Evolutionary conservation across 2,888 invertebrate species (phyloP), one percentile per base, ranked within the genome.

Genomic region (Cacoxenus indagator): DNA sequence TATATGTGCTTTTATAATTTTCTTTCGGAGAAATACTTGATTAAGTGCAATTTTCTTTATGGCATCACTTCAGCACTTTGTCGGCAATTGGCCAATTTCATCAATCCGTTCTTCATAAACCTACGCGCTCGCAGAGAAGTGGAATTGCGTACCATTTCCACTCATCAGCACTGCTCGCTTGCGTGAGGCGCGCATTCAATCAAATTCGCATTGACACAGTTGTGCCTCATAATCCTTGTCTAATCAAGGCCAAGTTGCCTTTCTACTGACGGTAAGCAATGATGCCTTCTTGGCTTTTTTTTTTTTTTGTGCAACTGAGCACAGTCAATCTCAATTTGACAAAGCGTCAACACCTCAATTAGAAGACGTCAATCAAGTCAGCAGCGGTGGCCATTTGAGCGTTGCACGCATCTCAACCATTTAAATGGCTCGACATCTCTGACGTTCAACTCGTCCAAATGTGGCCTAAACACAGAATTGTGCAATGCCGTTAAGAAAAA

Each of bases 371-470:
- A 81, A 76, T 81, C 80, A 74, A 74, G 24, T 14, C 37, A 11
- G 37, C 37, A 8, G 5, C 37, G 8, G 37, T 37, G 8, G 37
- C 37, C 37, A 37, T 37, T 37, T 37, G 37, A 37, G 37, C 8
- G 37, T 4, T 37, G 37, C 22, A 22, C 19, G 51, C 51, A 70
- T 67, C 72, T 43, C 26, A 67, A 55, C 43, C 65, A 55, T 51
- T 66, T 66, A 55, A 66, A 66, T 37, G 51, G 51, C 46, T 46
- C 19, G 37, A 46, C 73, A 71, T 73, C 73, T 76, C 77, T 77
- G 70, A 76, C 74, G 73, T 70, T 24, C 70, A 69, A n/a, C n/a
- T 17, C 55, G 72, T 61, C 81, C 79, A 81, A 78, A 79, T 79
- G 79, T 74, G 80, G 80, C 71, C 73, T 77, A 79, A 81, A 75